These are phyloP conservation scores for Anisognathus igniventris DNA, from an alignment of 2,797 vertebrate species.

Conservation along the genomic window DNA sequence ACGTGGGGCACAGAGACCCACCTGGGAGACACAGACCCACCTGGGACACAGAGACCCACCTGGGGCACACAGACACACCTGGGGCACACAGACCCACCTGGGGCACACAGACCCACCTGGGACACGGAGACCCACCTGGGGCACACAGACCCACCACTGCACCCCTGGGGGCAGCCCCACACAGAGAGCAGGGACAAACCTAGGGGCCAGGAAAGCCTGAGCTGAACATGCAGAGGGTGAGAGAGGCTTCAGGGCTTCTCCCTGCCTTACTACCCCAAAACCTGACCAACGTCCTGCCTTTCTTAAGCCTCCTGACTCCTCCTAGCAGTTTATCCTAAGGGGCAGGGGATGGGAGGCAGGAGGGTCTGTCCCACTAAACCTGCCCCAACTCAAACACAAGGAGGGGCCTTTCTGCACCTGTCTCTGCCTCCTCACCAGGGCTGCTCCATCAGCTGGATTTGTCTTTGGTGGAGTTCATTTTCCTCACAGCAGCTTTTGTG, in stretches of 20 bases:
- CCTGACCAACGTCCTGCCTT: background rate
- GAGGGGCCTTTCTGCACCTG: background rate
- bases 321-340: background rate
- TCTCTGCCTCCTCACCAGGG: background rate
- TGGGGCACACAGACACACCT: background rate
- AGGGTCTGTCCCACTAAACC: background rate
- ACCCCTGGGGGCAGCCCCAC: background rate
- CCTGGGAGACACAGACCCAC: too few relatives aligned
- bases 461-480: background rate
- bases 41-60: too few relatives aligned
- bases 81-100: accelerated
- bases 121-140: background rate
- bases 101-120: background rate
- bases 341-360: background rate
- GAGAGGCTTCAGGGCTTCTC: background rate
- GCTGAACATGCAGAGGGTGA: background rate
- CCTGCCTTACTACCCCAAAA: background rate
- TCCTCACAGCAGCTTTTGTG: background rate
- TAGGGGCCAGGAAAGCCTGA: background rate
- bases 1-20: too few relatives aligned
- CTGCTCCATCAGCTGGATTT: background rate
- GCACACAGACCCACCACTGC: accelerated
- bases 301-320: background rate
- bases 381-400: background rate
- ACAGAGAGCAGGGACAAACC: too few relatives aligned